Conservation (phyloP, 2,797 vertebrate species). For the Enteromius paludinosus region DNA sequence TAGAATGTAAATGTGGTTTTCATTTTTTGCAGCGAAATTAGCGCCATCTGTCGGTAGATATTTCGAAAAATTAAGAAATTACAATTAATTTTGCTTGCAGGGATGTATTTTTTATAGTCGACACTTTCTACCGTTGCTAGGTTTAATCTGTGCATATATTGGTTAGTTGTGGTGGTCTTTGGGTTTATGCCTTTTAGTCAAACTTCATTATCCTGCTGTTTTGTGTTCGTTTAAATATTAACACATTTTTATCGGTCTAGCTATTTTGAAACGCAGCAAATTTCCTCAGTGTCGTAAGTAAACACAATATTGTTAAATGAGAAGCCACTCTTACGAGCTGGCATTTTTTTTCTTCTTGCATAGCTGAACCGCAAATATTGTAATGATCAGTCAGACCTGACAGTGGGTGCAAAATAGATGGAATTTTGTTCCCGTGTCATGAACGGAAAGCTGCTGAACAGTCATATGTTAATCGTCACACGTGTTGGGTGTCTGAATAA, state of each 20-base stretch:
- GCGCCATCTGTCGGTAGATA: slow-evolving; percentile 80
- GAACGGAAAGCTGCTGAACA: not conserved
- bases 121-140: not conserved
- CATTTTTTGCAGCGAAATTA: slow-evolving; percentile 64
- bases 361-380: slow-evolving; percentile 19
- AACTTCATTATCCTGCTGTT: not conserved
- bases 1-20: slow-evolving; percentile 68
- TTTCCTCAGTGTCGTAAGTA: not conserved
- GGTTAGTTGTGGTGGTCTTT: not conserved
- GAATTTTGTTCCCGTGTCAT: not conserved
- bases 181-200: not conserved
- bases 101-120: slow-evolving; percentile 59
- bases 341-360: not conserved
- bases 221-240: not conserved
- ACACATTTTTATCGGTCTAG: not conserved
- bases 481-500: not conserved
- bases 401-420: not conserved
- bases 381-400: slow-evolving; percentile 17
- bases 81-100: slow-evolving; percentile 59
- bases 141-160: not conserved
- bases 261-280: not conserved
- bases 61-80: slow-evolving; percentile 71
- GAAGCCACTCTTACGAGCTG: not conserved
- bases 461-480: not conserved
- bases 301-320: not conserved